Conservation (phyloP, 2,888 invertebrate species). For the Apamea crenata region DNA sequence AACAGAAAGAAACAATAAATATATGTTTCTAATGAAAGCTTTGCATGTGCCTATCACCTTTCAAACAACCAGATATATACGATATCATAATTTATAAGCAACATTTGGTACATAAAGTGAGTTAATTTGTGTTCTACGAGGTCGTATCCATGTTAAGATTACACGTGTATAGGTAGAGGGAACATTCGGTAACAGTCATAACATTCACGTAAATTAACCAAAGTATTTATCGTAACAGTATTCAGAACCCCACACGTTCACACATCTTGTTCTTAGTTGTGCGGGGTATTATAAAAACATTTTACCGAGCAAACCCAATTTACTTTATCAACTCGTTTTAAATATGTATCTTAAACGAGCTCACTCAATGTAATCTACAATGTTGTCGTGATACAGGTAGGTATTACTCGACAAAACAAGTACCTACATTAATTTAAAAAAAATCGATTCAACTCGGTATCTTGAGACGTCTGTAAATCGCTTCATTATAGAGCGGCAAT, state of each 20-base stretch:
- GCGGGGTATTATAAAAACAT: slow-evolving; percentile 64
- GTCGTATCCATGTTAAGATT: slow-evolving; percentile 60
- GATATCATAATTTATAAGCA: slow-evolving; percentile 36
- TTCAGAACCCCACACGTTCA: slow-evolving; percentile 48
- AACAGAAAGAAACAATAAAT: slow-evolving; percentile 17
- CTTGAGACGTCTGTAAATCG: slow-evolving; percentile 61
- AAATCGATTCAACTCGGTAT: slow-evolving; percentile 34
- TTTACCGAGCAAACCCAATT: slow-evolving; percentile 52
- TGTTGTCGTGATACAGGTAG: slow-evolving; percentile 50
- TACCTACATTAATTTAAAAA: background rate
- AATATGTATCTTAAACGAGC: slow-evolving; percentile 65
- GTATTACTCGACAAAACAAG: slow-evolving; percentile 35
- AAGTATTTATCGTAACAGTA: slow-evolving; percentile 57
- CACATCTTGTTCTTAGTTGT: slow-evolving; percentile 35
- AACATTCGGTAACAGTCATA: slow-evolving; percentile 59
- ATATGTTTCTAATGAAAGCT: slow-evolving; percentile 10
- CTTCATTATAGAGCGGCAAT: slow-evolving; percentile 64
- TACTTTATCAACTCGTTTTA: slow-evolving; percentile 64
- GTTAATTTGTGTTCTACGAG: slow-evolving; percentile 35
- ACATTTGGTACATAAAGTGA: slow-evolving; percentile 37
- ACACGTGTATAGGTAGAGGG: slow-evolving; percentile 20
- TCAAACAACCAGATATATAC: slow-evolving; percentile 29
- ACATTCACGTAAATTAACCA: slow-evolving; percentile 65
- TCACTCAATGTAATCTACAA: slow-evolving; percentile 56
- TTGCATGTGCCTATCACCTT: slow-evolving; percentile 30